Evolutionary conservation across 2,797 vertebrate genomes (phyloP).

Genomic region (Pseudocheirus occidentalis): DNA sequence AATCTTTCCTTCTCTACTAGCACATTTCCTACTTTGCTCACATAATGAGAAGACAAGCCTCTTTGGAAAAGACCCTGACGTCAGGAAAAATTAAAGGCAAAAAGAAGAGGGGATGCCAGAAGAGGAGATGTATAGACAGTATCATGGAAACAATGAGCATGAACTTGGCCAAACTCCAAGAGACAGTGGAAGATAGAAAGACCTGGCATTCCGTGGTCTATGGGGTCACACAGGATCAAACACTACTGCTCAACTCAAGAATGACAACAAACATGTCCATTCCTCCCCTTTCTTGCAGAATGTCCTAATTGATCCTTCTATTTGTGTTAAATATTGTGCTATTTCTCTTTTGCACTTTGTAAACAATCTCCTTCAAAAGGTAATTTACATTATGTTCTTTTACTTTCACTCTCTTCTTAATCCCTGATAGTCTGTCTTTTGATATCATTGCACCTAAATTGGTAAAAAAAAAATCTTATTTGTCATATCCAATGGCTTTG

Average conservation of each 20-base stretch:
- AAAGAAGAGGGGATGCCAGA: not conserved
- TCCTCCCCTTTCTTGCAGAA: too few species aligned
- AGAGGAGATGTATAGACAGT: not conserved
- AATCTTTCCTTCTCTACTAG: not conserved
- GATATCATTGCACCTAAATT: too few species aligned
- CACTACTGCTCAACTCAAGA: not conserved
- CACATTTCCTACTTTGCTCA: not conserved
- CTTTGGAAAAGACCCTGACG: not conserved
- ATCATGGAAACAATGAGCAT: not conserved
- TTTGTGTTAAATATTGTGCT: too few species aligned
- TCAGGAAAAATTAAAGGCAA: not conserved
- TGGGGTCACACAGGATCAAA: not conserved
- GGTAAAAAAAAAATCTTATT: too few species aligned
- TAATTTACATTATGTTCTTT: too few species aligned
- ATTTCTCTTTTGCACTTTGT: too few species aligned
- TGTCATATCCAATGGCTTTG: too few species aligned
- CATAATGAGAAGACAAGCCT: not conserved
- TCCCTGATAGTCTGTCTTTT: too few species aligned
- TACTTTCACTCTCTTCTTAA: too few species aligned
- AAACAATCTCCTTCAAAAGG: too few species aligned
- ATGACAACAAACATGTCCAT: too few species aligned
- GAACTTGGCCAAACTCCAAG: not conserved
- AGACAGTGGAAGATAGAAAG: not conserved
- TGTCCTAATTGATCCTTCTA: too few species aligned
- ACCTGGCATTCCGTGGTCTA: not conserved